Percentiles rank a stretch among this genome's conserved stretches.
These are phyloP conservation scores for Philaethria dido DNA, from an alignment of 2,888 invertebrate genomes.

Conservation along the genomic window DNA sequence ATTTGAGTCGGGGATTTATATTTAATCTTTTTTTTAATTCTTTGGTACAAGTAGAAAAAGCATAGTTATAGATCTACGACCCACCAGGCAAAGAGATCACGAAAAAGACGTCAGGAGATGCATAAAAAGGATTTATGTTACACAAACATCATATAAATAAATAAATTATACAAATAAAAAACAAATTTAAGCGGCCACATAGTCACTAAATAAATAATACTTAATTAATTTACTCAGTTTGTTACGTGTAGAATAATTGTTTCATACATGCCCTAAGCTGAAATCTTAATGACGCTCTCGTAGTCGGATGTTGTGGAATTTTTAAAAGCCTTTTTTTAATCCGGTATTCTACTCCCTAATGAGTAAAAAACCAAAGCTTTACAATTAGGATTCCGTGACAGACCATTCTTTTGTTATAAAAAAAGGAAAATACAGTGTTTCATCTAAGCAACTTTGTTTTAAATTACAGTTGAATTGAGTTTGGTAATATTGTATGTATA, in stretches of 20 bases:
- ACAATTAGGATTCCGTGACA: slow-evolving; percentile 36
- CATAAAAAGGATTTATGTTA: too few species aligned
- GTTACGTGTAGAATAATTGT: slow-evolving; percentile 49
- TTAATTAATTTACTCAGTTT: slow-evolving; percentile 24
- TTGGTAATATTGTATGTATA: not conserved
- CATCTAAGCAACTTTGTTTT: slow-evolving; percentile 13
- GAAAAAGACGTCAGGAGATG: too few species aligned
- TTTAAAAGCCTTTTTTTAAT: slow-evolving; percentile 69
- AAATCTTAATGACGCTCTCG: slow-evolving; percentile 62
- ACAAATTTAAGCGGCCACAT: not conserved
- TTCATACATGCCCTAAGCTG: slow-evolving; percentile 64
- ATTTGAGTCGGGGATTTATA: too few species aligned
- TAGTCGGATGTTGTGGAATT: slow-evolving; percentile 55
- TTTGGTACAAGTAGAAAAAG: too few species aligned
- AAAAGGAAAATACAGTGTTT: slow-evolving; percentile 15
- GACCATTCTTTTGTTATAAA: slow-evolving; percentile 33
- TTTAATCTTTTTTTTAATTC: too few species aligned
- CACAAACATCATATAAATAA: slow-evolving; percentile 6
- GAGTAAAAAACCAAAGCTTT: slow-evolving; percentile 44
- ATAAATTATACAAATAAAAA: not conserved
- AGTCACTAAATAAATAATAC: not conserved
- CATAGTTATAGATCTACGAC: too few species aligned
- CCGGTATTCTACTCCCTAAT: slow-evolving; percentile 53
- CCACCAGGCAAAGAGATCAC: too few species aligned
- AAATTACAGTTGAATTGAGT: not conserved